These are phyloP conservation scores for Lutra lutra DNA, from an alignment of 2,797 vertebrate genomes.

Conservation along the genomic window DNA sequence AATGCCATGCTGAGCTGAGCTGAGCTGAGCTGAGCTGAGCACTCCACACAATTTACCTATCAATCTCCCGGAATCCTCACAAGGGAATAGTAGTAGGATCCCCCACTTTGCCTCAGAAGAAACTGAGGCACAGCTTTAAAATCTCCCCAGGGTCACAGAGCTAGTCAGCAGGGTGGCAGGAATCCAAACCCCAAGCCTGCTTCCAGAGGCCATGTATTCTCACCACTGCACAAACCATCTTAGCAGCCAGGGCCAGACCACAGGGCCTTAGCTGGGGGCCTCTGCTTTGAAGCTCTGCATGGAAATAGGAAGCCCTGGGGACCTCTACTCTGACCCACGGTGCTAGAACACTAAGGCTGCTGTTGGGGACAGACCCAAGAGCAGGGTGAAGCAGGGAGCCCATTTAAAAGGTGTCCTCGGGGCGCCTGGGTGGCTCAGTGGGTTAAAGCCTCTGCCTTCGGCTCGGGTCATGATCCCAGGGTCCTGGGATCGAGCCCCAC, in stretches of 20 bases:
- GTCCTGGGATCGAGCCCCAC: too few species aligned
- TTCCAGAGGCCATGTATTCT: neutral
- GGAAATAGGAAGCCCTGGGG: too few species aligned
- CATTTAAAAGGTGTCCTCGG: neutral
- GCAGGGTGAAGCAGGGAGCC: neutral
- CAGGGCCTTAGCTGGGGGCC: fast-evolving
- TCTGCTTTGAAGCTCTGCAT: fast-evolving
- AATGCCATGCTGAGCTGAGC: neutral
- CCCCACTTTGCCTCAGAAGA: neutral
- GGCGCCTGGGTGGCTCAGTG: too few species aligned
- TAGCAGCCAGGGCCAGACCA: too few species aligned
- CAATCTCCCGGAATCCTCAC: neutral
- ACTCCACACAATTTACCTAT: neutral
- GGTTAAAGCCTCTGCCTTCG: too few species aligned
- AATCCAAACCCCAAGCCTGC: neutral
- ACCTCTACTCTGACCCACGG: neutral
- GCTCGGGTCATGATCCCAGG: too few species aligned
- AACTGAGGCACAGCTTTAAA: neutral
- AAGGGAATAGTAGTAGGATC: neutral
- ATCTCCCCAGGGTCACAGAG: neutral
- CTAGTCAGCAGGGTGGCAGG: too few species aligned
- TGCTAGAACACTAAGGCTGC: neutral
- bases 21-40: neutral
- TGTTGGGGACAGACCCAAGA: neutral
- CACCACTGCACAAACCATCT: neutral